These are phyloP conservation scores for Acanthosepion pharaonis DNA, from an alignment of 2,888 invertebrate genomes.

Conservation along the genomic window DNA sequence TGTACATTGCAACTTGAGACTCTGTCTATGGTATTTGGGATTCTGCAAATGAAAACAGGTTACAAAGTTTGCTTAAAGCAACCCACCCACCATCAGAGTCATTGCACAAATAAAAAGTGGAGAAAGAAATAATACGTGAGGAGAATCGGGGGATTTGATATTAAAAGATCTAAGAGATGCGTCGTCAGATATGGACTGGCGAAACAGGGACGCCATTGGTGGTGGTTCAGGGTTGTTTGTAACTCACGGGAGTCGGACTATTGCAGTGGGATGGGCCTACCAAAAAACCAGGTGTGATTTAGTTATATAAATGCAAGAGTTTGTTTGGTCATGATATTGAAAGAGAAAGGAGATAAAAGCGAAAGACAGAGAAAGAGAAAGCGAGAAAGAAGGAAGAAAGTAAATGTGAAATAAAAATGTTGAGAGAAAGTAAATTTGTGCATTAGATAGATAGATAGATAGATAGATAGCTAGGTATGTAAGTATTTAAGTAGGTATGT, in stretches of 20 bases:
- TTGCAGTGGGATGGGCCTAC: not conserved
- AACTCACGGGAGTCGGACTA: not conserved
- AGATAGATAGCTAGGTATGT: no score
- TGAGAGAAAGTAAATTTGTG: no score
- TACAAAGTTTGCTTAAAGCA: not conserved
- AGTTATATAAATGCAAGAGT: no score
- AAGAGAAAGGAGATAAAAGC: no score
- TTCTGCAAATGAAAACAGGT: not conserved
- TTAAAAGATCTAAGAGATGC: not conserved
- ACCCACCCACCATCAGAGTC: not conserved
- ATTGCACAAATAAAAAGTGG: not conserved
- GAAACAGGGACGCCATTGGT: not conserved
- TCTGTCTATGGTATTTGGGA: not conserved
- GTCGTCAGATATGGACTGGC: not conserved
- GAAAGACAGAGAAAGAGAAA: no score
- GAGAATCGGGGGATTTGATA: not conserved
- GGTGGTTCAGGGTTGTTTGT: not conserved
- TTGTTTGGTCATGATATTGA: no score
- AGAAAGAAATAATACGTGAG: not conserved
- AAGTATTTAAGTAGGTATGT: no score
- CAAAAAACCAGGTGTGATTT: no score
- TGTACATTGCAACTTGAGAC: not conserved
- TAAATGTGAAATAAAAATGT: no score
- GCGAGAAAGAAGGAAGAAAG: no score
- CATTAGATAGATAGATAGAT: no score